Base-by-base conservation (phyloP, 1,140 invertebrate genomes). In the Gryon sp. region DNA sequence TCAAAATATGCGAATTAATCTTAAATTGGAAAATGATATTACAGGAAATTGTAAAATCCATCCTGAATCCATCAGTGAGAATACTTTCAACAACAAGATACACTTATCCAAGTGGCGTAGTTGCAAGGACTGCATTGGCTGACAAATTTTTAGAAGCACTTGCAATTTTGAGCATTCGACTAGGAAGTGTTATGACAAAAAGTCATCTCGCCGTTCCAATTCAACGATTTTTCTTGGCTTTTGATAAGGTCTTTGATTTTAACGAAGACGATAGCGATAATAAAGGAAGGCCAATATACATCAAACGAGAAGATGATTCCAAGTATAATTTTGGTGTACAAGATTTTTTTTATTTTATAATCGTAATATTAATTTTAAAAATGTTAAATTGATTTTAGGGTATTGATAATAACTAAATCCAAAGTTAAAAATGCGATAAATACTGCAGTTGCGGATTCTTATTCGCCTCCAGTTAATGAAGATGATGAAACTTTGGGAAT, bases 121-220 rank as follows among this genome's bases (percentile, higher is more conserved):
- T 90, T 8, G 94, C 94, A n/a, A 91, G 97, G 8, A 88, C 90
- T 14, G 91, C 94, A 12, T 84, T 98, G 15, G 92, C 94, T 0
- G 91, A 93, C 43, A 96, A 97, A 89, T 92, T 95, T 57, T 80
- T 97, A 2, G 95, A 96, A 83, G 91, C 94, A 0, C 83, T 97
- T 36, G 94, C 95, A 82, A 91, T 93, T 8, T 88, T 98, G 19
- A 93, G 94, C 7, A 88, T 95, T 15, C 90, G 96, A 50, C 92
- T 98, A 28, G 96, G 96, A 2, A 92, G 93, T 53, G 94, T 95
- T 79, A 95, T 95, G 93, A 96, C 94, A 1, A 91, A 94, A 46
- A 92, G 92, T 76, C 93, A 95, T 79, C 88, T 97, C 14, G 93
- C 92, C 41, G 91, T 95, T 36, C 91, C 92, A 6, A 89, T 88